Percentiles rank a stretch among this genome's conserved stretches.
These are phyloP conservation scores for Dinocampus coccinellae DNA, from an alignment of 2,888 invertebrate genomes.

Conservation along the genomic window DNA sequence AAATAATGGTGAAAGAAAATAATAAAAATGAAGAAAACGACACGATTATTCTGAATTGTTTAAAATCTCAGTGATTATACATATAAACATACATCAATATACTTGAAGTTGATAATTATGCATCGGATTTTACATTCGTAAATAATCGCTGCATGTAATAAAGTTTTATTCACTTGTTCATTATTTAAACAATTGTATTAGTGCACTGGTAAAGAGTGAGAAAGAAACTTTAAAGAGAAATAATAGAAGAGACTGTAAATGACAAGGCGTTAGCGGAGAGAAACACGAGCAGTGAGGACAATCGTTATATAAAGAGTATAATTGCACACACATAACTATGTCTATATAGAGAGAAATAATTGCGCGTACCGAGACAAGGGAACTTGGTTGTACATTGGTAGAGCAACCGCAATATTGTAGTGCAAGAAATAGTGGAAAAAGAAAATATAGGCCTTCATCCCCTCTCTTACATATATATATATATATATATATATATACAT, in stretches of 20 bases:
- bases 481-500: background rate
- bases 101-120: no score
- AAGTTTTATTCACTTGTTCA: background rate
- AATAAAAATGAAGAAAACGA: no score
- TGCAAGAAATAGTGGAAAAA: background rate
- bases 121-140: background rate
- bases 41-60: no score
- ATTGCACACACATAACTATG: background rate
- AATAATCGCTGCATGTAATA: background rate
- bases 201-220: background rate
- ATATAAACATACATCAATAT: no score
- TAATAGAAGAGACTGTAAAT: slow-evolving; percentile 1
- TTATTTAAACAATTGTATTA: background rate
- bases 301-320: slow-evolving; percentile 7
- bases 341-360: slow-evolving; percentile 22
- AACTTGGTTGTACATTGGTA: slow-evolving; percentile 22
- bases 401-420: slow-evolving; percentile 30
- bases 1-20: no score
- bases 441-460: background rate
- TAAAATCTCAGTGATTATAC: no score
- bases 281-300: slow-evolving; percentile 10
- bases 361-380: slow-evolving; percentile 29
- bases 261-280: background rate
- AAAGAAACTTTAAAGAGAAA: background rate
- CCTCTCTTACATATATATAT: background rate